Conservation (phyloP, 2,113 vertebrate genomes). For the Sardina pilchardus region DNA sequence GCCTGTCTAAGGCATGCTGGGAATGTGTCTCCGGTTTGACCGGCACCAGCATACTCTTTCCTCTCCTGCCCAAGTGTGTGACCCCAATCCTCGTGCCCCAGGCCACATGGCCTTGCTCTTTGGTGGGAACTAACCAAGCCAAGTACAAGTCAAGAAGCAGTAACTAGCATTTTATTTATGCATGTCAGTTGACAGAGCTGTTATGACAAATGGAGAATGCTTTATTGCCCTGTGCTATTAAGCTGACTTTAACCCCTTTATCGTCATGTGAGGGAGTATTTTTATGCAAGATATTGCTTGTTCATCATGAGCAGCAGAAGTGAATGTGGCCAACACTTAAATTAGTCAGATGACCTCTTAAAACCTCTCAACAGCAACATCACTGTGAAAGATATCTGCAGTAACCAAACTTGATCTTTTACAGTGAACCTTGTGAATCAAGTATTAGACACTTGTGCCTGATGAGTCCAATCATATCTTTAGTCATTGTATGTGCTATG, state of each 20-base stretch:
- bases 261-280: background rate
- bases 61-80: background rate
- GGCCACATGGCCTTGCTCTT: conserved; percentile 58
- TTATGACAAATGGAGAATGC: background rate
- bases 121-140: conserved; percentile 56
- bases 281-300: background rate
- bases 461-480: too few relatives aligned
- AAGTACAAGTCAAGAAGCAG: conserved; percentile 34
- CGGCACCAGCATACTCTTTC: background rate
- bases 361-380: too few relatives aligned
- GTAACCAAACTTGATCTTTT: too few relatives aligned
- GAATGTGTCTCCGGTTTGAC: conserved; percentile 38
- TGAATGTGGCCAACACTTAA: background rate
- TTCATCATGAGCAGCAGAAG: background rate
- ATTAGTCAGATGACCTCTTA: background rate
- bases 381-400: too few relatives aligned
- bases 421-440: too few relatives aligned
- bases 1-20: conserved; percentile 45
- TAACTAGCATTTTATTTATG: conserved; percentile 62
- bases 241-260: background rate
- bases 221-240: background rate
- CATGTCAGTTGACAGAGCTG: conserved; percentile 20
- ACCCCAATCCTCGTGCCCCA: conserved; percentile 51
- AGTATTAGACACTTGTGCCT: too few relatives aligned
- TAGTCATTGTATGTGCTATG: too few relatives aligned